Evolutionary conservation across 2,888 invertebrate species (phyloP).

Genomic region (Polietes domitor): DNA sequence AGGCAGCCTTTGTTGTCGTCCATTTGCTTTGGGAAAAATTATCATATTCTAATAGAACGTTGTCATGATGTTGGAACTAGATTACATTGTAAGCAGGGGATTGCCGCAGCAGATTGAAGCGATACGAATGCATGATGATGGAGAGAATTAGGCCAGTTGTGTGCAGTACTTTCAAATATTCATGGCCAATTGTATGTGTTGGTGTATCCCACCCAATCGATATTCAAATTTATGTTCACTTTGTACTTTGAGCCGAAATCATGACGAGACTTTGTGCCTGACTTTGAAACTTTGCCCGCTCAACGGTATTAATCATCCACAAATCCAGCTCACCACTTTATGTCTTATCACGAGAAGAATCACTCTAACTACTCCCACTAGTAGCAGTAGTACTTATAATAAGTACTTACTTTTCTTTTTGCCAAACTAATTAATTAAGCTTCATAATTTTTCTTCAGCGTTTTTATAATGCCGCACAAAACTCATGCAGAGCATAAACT

Average conservation of each 20-base stretch:
- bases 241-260: too few species aligned
- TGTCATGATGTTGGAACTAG: background rate
- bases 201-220: too few species aligned
- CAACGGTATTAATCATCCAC: slow-evolving; percentile 2
- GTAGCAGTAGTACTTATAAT: too few species aligned
- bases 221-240: too few species aligned
- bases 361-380: too few species aligned
- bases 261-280: background rate
- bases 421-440: slow-evolving; percentile 60
- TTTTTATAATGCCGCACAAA: slow-evolving; percentile 39
- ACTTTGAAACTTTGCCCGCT: slow-evolving; percentile 4
- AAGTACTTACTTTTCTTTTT: slow-evolving; percentile 37
- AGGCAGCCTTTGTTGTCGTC: background rate
- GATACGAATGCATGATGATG: background rate
- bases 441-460: slow-evolving; percentile 48
- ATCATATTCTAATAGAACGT: background rate
- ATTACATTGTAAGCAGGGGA: background rate
- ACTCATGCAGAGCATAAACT: slow-evolving; percentile 33
- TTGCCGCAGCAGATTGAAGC: background rate
- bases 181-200: too few species aligned
- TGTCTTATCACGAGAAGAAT: slow-evolving; percentile 32
- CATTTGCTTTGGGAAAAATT: background rate
- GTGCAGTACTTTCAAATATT: too few species aligned
- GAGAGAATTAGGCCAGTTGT: background rate
- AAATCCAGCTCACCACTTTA: slow-evolving; percentile 30